Conservation (phyloP, 2,797 vertebrate species). For the Lacerta agilis region DNA sequence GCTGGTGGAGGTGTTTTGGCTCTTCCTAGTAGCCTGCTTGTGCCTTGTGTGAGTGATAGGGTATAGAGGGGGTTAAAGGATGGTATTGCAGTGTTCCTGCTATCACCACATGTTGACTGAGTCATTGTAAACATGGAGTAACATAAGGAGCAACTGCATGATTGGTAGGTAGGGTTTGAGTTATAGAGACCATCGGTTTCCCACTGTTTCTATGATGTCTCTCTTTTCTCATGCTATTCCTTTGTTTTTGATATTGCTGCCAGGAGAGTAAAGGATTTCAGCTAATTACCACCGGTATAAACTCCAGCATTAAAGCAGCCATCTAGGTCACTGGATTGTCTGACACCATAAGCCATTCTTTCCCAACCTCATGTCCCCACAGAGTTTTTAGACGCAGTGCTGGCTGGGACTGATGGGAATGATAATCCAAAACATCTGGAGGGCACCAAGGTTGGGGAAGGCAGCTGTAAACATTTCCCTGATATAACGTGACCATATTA, state of each 20-base stretch:
- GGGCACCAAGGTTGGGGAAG: too few species aligned
- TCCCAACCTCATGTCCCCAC: not conserved
- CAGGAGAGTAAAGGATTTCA: not conserved
- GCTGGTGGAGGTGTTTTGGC: not conserved
- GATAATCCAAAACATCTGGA: too few species aligned
- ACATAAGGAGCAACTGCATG: not conserved
- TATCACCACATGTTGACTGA: not conserved
- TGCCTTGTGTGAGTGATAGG: not conserved
- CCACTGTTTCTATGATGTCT: too few species aligned
- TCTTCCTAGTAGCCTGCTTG: not conserved
- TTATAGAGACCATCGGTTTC: not conserved
- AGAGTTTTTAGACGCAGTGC: too few species aligned
- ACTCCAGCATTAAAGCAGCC: not conserved
- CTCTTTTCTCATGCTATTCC: not conserved
- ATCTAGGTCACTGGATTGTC: not conserved
- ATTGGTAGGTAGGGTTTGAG: too few species aligned
- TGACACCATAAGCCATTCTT: not conserved
- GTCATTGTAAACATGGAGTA: not conserved
- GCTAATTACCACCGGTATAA: not conserved
- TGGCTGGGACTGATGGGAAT: too few species aligned
- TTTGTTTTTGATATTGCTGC: not conserved
- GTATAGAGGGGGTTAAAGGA: not conserved
- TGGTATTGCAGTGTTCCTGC: not conserved
- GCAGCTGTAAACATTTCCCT: not conserved
- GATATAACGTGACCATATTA: constrained; percentile 22